Base-by-base conservation (phyloP, 2,113 vertebrate genomes). In the Prinia subflava region DNA sequence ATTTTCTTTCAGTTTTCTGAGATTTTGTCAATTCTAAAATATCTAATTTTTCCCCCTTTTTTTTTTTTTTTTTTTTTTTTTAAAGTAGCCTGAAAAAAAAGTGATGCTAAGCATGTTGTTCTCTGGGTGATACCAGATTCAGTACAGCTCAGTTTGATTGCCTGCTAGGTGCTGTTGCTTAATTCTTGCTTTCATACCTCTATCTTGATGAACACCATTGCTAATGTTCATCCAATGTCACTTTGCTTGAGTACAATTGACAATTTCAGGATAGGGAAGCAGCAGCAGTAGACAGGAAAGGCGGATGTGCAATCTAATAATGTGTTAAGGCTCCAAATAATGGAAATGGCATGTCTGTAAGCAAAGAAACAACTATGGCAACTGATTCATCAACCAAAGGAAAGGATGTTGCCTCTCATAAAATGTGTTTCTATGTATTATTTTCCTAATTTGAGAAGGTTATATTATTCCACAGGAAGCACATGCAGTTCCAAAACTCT, bases 401-500 rank as follows among this genome's bases (percentile, higher is more conserved):
- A 60, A 90, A 92, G 67, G 81, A 62, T 64, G n/a, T 81, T 84
- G 79, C 69, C 57, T 84, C 53, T 90, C 49, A 37, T 52, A 41
- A 90, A 73, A 69, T 39, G 23, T 65, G 39, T 0, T 13, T 94
- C 75, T 80, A 55, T 87, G 35, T 33, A 28, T 56, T 78, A 39
- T 59, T 83, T 71, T 81, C 63, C 46, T 30, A n/a, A 70, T 80
- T 79, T 65, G 42, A 59, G 84, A 73, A 65, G 44, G 31, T 80
- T 94, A 13, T 62, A 21, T 67, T 93, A 57, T 87, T 91, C 76
- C 89, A 89, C 65, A 84, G 83, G 89, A 94, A 93, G 53, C 49
- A 60, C 49, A 31, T 60, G 77, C 55, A 52, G 30, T 84, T 84
- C 83, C 71, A 49, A 64, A 87, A 56, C 62, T 89, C n/a, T n/a